Conservation (phyloP, 2,888 invertebrate species). For the Fissipunctia ypsillon region DNA sequence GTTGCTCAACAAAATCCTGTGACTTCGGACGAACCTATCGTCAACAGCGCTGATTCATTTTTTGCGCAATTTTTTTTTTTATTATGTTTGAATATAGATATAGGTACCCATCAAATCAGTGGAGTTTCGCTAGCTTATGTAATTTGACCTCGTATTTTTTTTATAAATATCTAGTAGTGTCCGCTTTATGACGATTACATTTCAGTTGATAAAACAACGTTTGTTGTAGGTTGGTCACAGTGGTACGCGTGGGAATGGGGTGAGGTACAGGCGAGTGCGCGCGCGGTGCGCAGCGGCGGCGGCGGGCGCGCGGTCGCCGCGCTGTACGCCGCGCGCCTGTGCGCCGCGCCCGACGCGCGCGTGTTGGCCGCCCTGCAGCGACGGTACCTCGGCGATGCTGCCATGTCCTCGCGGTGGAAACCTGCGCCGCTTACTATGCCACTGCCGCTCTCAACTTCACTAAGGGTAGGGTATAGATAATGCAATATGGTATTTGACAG, state of each 20-base stretch:
- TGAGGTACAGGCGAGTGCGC: conserved; percentile 76
- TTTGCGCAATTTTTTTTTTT: no score
- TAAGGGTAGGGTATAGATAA: background rate
- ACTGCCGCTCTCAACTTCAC: conserved; percentile 68
- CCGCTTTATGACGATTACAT: background rate
- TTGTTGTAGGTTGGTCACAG: conserved; percentile 82
- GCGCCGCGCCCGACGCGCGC: conserved; percentile 73
- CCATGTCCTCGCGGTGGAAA: conserved; percentile 67
- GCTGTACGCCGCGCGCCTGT: conserved; percentile 82
- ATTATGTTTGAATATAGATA: no score
- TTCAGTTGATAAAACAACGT: background rate
- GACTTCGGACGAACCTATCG: no score
- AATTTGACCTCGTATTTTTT: no score
- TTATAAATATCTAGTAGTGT: background rate
- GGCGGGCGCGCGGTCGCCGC: conserved; percentile 67
- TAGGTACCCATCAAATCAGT: no score
- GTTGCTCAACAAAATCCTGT: no score
- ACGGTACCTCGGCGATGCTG: conserved; percentile 76
- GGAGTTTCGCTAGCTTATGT: no score
- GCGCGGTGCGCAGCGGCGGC: conserved; percentile 68
- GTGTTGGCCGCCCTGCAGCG: conserved; percentile 81
- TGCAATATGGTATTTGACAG: background rate
- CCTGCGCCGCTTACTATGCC: conserved; percentile 65
- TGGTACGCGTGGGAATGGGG: conserved; percentile 89
- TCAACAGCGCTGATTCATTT: no score